Base-by-base conservation (phyloP, 2,888 invertebrate genomes). In the Sepiola atlantica region DNA sequence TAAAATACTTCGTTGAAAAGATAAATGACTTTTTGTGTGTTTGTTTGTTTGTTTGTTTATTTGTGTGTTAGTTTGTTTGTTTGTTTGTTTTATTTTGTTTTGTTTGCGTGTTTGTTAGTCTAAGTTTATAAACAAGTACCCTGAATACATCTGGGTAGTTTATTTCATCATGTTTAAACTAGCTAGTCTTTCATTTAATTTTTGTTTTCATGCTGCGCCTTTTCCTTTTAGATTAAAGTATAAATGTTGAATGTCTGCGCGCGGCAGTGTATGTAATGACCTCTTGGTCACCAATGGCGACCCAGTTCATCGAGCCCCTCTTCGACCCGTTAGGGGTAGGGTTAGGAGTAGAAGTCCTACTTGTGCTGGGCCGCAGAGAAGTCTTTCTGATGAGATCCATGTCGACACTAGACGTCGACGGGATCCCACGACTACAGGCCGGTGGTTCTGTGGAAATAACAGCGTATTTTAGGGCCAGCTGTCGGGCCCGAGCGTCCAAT, bases 221-320 rank as follows among this genome's bases (percentile, higher is more conserved):
- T 28, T n/a, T 61, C 77, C 12, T 16, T 10, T 10, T 14, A n/a
- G n/a, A 54, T 95, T 94, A 95, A 24, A 95, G 95, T 94, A 96
- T 95, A 94, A 96, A 96, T 1, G 96, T 96, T 94, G 96, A 96
- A 95, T 96, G 96, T 54, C 96, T 95, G 55, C 96, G 95, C 10
- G 96, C 96, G 61, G 96, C 96, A 92, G 96, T 95, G 93, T 96
- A 96, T 54, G 95, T 95, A 2, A 96, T 94, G 16, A 96, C 95
- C 91, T 96, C 96, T 93, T 96, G 95, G 95, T 96, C 96, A 2
- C 96, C 96, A 18, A 96, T 94, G 21, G 96, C 95, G 54, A 55
- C 61, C 93, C 93, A 93, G 61, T 93, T 93, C 35, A 93, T 93
- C 28, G 95, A 95, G 45, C 94, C 94, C 35, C 94, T 94, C 61